Conservation (phyloP, 2,888 invertebrate genomes). For the Nemotelus nigrinus region DNA sequence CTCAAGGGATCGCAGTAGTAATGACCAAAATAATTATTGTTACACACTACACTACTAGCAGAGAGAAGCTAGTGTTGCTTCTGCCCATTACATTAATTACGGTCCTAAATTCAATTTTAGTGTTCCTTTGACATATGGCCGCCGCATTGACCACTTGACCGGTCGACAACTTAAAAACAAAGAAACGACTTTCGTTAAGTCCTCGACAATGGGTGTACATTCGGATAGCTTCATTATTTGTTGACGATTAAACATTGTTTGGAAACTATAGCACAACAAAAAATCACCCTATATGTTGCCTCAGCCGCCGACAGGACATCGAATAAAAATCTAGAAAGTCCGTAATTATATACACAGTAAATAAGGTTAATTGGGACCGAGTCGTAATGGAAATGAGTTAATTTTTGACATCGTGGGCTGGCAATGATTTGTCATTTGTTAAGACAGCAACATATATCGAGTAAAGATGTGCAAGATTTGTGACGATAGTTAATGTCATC, state of each 20-base stretch:
- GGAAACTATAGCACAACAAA: conserved; percentile 12
- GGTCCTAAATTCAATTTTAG: conserved; percentile 40
- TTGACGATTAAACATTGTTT: conserved; percentile 24
- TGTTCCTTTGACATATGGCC: conserved; percentile 32
- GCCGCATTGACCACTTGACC: conserved; percentile 1
- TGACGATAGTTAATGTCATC: conserved; percentile 34
- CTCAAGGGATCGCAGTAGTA: too few species aligned
- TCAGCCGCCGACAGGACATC: conserved; percentile 15
- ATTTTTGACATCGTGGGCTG: conserved; percentile 15
- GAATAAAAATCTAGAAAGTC: neutral
- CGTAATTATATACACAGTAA: neutral
- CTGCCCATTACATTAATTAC: conserved; percentile 38
- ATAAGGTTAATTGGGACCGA: conserved; percentile 38
- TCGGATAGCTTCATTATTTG: conserved; percentile 16
- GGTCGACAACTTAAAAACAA: neutral
- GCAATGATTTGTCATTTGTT: conserved; percentile 29
- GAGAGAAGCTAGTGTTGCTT: conserved; percentile 5
- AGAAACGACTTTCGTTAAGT: neutral
- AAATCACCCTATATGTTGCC: neutral
- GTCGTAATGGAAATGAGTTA: conserved; percentile 41
- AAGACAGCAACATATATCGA: neutral
- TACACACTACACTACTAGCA: too few species aligned
- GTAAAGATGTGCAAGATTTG: conserved; percentile 21
- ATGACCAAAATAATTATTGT: too few species aligned
- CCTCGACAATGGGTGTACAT: neutral